Conservation (phyloP, 1,140 invertebrate genomes). For the Drosophila pectinifera region DNA sequence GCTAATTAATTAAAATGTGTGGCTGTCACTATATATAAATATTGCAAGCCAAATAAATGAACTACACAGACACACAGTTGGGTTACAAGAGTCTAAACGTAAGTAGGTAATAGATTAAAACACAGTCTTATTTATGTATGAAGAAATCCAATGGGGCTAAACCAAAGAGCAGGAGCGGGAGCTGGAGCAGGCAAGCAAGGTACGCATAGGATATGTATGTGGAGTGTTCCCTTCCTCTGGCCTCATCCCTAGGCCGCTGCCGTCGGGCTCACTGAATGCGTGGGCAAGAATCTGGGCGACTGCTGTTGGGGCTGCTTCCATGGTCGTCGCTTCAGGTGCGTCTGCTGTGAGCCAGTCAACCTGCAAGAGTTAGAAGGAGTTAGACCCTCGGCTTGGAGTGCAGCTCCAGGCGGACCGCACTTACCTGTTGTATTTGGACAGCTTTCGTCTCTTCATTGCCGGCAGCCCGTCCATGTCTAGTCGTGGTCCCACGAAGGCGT, state of each 20-base stretch:
- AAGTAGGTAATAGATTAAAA: conserved; percentile 67
- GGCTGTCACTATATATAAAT: conserved; percentile 16
- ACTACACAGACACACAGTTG: conserved; percentile 25
- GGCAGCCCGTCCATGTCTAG: conserved; percentile 65
- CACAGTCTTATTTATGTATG: conserved; percentile 79
- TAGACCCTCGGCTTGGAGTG: neutral
- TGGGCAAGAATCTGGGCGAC: conserved; percentile 41
- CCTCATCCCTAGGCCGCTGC: conserved; percentile 22
- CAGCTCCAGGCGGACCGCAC: neutral
- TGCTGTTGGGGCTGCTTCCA: conserved; percentile 71
- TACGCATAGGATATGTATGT: conserved; percentile 67
- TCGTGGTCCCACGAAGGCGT: conserved; percentile 54
- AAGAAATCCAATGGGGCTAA: conserved; percentile 45
- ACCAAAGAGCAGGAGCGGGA: conserved; percentile 16
- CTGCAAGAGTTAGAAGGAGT: conserved; percentile 17
- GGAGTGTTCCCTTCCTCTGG: conserved; percentile 26
- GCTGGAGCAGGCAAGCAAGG: conserved; percentile 46
- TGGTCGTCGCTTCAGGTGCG: conserved; percentile 72
- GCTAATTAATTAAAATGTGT: conserved; percentile 41
- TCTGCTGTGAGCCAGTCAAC: conserved; percentile 73
- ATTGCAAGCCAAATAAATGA: conserved; percentile 32
- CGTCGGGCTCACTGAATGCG: conserved; percentile 22
- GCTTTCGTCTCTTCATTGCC: conserved; percentile 69
- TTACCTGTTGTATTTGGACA: conserved; percentile 77
- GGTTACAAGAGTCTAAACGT: conserved; percentile 45